phyloP scores from a whole-genome alignment of 2,797 vertebrate species.

The Neostethus bicornis region DNA sequence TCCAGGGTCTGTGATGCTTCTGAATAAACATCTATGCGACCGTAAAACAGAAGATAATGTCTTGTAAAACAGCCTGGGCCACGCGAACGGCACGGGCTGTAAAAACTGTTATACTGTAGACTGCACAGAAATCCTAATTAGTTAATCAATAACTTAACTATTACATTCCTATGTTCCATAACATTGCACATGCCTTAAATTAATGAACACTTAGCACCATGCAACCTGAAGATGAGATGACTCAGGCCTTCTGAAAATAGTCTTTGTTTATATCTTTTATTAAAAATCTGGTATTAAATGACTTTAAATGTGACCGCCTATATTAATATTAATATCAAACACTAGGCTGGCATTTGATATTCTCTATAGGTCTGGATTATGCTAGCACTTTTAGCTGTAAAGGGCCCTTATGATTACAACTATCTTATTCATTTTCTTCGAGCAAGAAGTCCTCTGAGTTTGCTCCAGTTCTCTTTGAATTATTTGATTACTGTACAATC shows the following conservation, averaged over 20 bases:
- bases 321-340: slow-evolving; percentile 40
- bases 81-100: slow-evolving; percentile 68
- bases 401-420: slow-evolving; percentile 34
- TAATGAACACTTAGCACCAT: slow-evolving; percentile 81
- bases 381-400: slow-evolving; percentile 52
- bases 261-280: slow-evolving; percentile 10
- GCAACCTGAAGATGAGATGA: slow-evolving; percentile 78
- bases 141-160: slow-evolving; percentile 66
- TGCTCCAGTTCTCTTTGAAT: slow-evolving; percentile 30
- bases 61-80: slow-evolving; percentile 67
- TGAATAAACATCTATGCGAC: slow-evolving; percentile 52
- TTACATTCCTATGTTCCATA: slow-evolving; percentile 79
- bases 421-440: slow-evolving; percentile 22
- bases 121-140: slow-evolving; percentile 68
- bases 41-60: slow-evolving; percentile 53
- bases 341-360: slow-evolving; percentile 59
- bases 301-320: slow-evolving; percentile 36
- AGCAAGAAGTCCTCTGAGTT: slow-evolving; percentile 30
- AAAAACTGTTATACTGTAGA: slow-evolving; percentile 62
- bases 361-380: slow-evolving; percentile 43
- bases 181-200: slow-evolving; percentile 81
- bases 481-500: slow-evolving; percentile 36
- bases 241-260: slow-evolving; percentile 57
- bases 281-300: no score
- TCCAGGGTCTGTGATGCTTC: slow-evolving; percentile 59